These are phyloP conservation scores for Cuculus canorus DNA, from an alignment of 2,797 vertebrate genomes.

Conservation along the genomic window DNA sequence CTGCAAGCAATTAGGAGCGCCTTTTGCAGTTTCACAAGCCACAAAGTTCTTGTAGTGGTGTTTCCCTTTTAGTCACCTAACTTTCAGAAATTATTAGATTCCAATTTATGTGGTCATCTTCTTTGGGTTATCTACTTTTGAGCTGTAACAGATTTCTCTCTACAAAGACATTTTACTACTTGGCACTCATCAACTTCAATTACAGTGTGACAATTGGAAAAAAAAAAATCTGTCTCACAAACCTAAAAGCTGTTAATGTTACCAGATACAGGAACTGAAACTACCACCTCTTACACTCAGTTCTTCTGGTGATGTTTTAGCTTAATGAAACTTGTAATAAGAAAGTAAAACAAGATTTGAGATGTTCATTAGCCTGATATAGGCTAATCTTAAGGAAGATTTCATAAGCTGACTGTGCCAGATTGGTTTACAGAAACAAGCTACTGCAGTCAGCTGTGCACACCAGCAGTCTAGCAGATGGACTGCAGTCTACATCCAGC, in stretches of 20 bases:
- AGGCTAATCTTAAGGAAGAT: not conserved
- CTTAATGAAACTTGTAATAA: not conserved
- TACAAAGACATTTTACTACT: not conserved
- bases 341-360: not conserved
- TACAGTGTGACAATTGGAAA: not conserved
- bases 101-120: not conserved
- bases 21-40: not conserved
- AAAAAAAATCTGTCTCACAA: not conserved
- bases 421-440: not conserved
- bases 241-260: not conserved
- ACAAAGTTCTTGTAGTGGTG: not conserved
- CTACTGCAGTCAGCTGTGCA: conserved; percentile 23
- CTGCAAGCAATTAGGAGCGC: not conserved
- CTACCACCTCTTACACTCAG: not conserved
- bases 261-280: not conserved
- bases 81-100: not conserved
- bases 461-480: conserved; percentile 15
- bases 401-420: not conserved
- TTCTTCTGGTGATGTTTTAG: not conserved
- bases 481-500: not conserved
- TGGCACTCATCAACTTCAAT: not conserved
- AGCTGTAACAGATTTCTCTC: not conserved
- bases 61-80: not conserved
- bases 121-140: not conserved
- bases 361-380: not conserved